Conservation (phyloP, 1,140 invertebrate genomes). For the Hypsibius dujardini region DNA sequence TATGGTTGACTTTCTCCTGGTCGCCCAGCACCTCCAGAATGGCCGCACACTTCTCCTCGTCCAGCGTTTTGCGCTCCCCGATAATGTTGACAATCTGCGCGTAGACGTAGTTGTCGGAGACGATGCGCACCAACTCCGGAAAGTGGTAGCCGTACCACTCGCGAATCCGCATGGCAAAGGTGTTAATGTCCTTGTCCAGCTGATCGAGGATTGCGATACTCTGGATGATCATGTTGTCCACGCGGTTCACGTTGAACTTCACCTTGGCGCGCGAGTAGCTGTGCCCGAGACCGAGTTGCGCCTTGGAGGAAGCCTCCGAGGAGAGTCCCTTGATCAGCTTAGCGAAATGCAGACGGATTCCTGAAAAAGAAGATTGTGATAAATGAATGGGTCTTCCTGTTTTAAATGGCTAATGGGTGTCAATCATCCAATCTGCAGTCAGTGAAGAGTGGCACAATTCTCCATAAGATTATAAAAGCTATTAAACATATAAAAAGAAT, state of each 20-base stretch:
- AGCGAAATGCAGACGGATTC: slow-evolving; percentile 71
- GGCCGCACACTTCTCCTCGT: slow-evolving; percentile 44
- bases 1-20: slow-evolving; percentile 36
- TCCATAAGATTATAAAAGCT: too few species aligned
- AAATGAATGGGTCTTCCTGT: too few species aligned
- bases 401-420: too few species aligned
- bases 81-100: slow-evolving; percentile 64
- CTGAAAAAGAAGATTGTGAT: slow-evolving; percentile 27
- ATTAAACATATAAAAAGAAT: too few species aligned
- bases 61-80: slow-evolving; percentile 71
- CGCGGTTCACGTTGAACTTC: slow-evolving; percentile 95
- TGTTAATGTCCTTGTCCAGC: slow-evolving; percentile 96
- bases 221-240: slow-evolving; percentile 99
- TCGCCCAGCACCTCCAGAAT: slow-evolving; percentile 36
- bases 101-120: slow-evolving; percentile 85
- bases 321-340: slow-evolving; percentile 78
- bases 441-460: too few species aligned
- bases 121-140: slow-evolving; percentile 89
- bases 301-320: slow-evolving; percentile 53
- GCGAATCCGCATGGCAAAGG: slow-evolving; percentile 87
- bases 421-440: too few species aligned
- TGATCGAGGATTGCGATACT: slow-evolving; percentile 90
- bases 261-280: slow-evolving; percentile 89
- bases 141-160: slow-evolving; percentile 91
- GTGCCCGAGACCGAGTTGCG: slow-evolving; percentile 92